Conservation (phyloP, 2,888 invertebrate species). For the Idaea straminata region DNA sequence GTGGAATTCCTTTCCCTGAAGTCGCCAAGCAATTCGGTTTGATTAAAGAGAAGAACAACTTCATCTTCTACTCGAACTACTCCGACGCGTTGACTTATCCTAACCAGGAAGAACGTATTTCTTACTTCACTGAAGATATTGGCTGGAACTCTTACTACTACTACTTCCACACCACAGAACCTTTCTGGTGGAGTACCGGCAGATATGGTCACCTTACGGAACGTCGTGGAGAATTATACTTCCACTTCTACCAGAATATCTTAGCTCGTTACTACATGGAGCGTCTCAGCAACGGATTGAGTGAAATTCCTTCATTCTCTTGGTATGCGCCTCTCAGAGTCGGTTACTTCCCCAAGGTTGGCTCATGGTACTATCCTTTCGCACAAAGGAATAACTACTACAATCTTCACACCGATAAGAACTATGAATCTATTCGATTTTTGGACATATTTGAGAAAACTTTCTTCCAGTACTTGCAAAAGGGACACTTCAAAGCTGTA, state of each 20-base stretch:
- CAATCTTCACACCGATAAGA: slow-evolving; percentile 73
- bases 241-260: slow-evolving; percentile 83
- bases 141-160: slow-evolving; percentile 84
- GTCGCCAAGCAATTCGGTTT: slow-evolving; percentile 60
- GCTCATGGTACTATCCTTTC: slow-evolving; percentile 64
- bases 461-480: slow-evolving; percentile 71
- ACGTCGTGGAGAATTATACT: slow-evolving; percentile 83
- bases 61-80: slow-evolving; percentile 80
- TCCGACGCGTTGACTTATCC: slow-evolving; percentile 75
- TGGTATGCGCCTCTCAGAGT: slow-evolving; percentile 80
- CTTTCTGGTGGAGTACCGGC: slow-evolving; percentile 82
- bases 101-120: slow-evolving; percentile 79
- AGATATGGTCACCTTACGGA: slow-evolving; percentile 70
- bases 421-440: slow-evolving; percentile 72
- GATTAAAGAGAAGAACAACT: slow-evolving; percentile 58
- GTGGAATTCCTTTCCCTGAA: slow-evolving; percentile 48
- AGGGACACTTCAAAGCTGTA: slow-evolving; percentile 82
- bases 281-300: slow-evolving; percentile 82
- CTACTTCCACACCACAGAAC: slow-evolving; percentile 81
- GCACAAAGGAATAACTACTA: slow-evolving; percentile 82
- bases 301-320: slow-evolving; percentile 81
- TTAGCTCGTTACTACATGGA: slow-evolving; percentile 86
- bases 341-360: slow-evolving; percentile 52
- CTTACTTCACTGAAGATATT: slow-evolving; percentile 86
- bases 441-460: slow-evolving; percentile 81